These are phyloP conservation scores for Lithophane semibrunnea DNA, from an alignment of 2,888 invertebrate genomes.

Conservation along the genomic window DNA sequence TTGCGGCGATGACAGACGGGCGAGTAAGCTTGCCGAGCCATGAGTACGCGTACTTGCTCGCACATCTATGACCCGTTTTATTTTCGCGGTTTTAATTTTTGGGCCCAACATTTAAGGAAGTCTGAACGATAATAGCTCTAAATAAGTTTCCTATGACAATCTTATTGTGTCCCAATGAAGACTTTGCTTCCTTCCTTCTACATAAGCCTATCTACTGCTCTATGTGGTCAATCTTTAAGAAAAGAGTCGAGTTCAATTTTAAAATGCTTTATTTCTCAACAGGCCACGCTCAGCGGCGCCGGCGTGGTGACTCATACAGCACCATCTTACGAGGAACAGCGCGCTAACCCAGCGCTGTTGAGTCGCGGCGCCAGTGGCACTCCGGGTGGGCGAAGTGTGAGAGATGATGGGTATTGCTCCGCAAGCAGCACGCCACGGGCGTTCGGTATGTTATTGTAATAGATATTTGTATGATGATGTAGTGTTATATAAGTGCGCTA, in stretches of 20 bases:
- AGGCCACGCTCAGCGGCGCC: conserved; percentile 81
- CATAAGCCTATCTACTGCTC: too few relatives aligned
- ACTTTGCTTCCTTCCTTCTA: too few relatives aligned
- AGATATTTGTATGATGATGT: background rate
- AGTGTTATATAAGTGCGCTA: conserved; percentile 76
- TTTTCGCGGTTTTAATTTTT: background rate
- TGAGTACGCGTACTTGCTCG: too few relatives aligned
- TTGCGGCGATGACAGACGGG: too few relatives aligned
- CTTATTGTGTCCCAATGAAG: too few relatives aligned
- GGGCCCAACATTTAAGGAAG: background rate
- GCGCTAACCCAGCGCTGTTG: conserved; percentile 85
- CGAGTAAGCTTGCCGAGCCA: too few relatives aligned
- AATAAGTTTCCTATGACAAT: background rate
- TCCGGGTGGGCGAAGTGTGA: conserved; percentile 85
- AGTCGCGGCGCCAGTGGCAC: conserved; percentile 81
- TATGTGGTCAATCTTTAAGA: too few relatives aligned
- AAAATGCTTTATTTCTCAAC: conserved; percentile 22
- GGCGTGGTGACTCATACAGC: conserved; percentile 86
- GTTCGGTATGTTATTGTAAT: conserved; percentile 82
- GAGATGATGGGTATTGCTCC: conserved; percentile 92
- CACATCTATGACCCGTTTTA: background rate
- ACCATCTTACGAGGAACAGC: conserved; percentile 87
- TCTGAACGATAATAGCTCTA: background rate
- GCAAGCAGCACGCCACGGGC: conserved; percentile 92
- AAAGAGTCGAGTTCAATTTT: background rate